Evolutionary conservation across 2,113 vertebrate genomes (phyloP), one percentile per base, ranked within the genome.

Genomic region (Pelmatolapia mariae): DNA sequence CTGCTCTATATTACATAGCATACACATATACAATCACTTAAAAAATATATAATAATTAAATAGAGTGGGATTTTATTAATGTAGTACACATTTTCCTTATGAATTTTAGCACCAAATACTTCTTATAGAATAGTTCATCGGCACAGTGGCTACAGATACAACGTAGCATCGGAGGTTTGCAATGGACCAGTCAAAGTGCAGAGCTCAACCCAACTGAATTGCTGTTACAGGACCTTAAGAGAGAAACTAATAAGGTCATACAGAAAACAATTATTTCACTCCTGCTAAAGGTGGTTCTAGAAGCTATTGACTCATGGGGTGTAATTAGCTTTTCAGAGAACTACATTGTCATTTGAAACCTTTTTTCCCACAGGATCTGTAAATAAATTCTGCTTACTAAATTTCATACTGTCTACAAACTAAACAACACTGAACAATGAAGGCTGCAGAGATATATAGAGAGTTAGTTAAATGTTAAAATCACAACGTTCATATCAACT

Each of bases 401-500:
- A 19, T 76, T 76, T 29, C 43, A 29, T 50, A 19, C 43, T 31
- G 4, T 47, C 40, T 71, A 71, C 38, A 73, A 73, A 73, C 2
- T 73, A 73, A 45, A 26, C 38, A 10, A 71, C 38, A 45, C 38
- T 45, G 22, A 73, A 73, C 3, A 73, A 73, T 76, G 15, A 47
- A 29, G 43, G 38, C 22, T 71, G 66, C 38, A 43, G 10, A 50
- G 1, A 31, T 0, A 29, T 5, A 18, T 7, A 5, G 10, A 26
- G 40, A 18, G 10, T 19, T 47, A 29, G 22, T 50, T 76, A 50
- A 76, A 76, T 50, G 43, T 47, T 29, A 76, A 47, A 47, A 11
- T 29, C 16, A 29, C 0, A 0, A 76, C 1, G 1, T 45, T 76
- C 6, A 10, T 18, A 76, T 16, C 0, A 45, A 29, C 15, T 47